These are phyloP conservation scores for Chunga burmeisteri DNA, from an alignment of 2,113 vertebrate species.

Conservation along the genomic window DNA sequence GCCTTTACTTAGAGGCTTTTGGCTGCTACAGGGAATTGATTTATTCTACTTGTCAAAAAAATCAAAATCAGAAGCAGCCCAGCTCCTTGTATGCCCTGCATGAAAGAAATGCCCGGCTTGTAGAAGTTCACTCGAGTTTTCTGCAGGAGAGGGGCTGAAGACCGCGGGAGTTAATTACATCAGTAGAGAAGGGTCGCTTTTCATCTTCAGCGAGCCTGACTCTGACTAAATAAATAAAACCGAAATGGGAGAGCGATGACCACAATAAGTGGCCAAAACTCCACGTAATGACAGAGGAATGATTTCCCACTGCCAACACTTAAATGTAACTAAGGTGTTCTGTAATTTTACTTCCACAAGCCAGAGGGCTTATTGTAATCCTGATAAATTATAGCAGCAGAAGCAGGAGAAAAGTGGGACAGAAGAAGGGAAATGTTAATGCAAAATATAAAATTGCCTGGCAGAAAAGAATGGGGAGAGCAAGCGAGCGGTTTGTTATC, in stretches of 20 bases:
- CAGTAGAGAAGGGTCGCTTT: not conserved
- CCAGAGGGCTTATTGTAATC: constrained; percentile 60
- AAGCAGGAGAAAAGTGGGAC: constrained; percentile 47
- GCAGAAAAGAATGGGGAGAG: constrained; percentile 45
- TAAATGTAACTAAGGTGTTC: constrained; percentile 24
- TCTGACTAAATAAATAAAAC: not conserved
- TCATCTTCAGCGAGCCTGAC: not conserved
- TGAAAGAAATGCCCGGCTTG: not conserved
- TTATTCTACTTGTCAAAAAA: constrained; percentile 64
- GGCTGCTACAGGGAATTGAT: constrained; percentile 57
- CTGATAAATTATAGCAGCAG: constrained; percentile 66
- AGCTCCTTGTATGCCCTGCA: not conserved
- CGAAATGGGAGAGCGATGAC: not conserved
- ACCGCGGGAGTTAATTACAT: not conserved
- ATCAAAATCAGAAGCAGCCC: not conserved
- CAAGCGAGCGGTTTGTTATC: constrained; percentile 50
- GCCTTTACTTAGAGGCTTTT: constrained; percentile 69
- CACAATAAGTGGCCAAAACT: not conserved
- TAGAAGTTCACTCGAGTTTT: constrained; percentile 39
- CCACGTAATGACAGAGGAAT: not conserved
- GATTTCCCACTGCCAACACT: not conserved
- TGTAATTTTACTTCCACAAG: constrained; percentile 64
- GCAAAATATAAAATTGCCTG: constrained; percentile 66
- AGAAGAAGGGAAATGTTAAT: constrained; percentile 59
- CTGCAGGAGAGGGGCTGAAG: not conserved